phyloP scores from a whole-genome alignment of 1,140 invertebrate species.

The Nephila pilipes region DNA sequence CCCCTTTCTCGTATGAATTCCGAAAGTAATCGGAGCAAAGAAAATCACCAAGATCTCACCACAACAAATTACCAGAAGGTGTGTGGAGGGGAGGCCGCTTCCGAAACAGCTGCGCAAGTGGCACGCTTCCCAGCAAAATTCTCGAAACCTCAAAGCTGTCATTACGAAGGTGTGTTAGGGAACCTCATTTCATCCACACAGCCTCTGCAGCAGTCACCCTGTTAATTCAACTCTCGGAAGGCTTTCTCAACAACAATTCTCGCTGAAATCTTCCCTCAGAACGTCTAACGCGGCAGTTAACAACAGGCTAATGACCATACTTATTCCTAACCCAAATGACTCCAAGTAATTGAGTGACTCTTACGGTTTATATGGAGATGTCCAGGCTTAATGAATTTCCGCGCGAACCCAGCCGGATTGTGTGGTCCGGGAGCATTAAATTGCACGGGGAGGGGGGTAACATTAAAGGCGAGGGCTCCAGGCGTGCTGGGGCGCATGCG shows the following conservation, averaged over 20 bases:
- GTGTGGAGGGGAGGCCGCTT: neutral
- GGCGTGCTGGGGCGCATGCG: neutral
- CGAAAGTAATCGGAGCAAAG: constrained; percentile 33
- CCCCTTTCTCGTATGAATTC: neutral
- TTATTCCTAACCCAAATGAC: constrained; percentile 73
- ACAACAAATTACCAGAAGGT: neutral
- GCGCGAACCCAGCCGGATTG: constrained; percentile 42
- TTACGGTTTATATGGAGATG: constrained; percentile 56
- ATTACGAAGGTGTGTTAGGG: constrained; percentile 51
- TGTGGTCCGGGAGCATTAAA: constrained; percentile 61
- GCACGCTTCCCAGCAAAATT: neutral
- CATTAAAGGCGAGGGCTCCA: constrained; percentile 4
- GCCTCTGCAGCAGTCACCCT: constrained; percentile 38
- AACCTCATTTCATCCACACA: constrained; percentile 60
- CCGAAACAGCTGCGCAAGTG: neutral
- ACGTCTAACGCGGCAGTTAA: constrained; percentile 59
- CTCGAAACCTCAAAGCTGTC: constrained; percentile 57
- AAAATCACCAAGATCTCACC: constrained; percentile 31
- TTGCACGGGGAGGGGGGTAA: constrained; percentile 23
- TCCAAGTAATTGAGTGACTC: constrained; percentile 73
- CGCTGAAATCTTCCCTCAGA: constrained; percentile 55
- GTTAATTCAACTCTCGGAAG: constrained; percentile 46
- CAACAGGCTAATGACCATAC: constrained; percentile 74
- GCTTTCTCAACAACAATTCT: constrained; percentile 36
- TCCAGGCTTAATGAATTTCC: constrained; percentile 57